These are phyloP conservation scores for Scaptomyza hsui DNA, from an alignment of 1,140 invertebrate species.

Conservation along the genomic window DNA sequence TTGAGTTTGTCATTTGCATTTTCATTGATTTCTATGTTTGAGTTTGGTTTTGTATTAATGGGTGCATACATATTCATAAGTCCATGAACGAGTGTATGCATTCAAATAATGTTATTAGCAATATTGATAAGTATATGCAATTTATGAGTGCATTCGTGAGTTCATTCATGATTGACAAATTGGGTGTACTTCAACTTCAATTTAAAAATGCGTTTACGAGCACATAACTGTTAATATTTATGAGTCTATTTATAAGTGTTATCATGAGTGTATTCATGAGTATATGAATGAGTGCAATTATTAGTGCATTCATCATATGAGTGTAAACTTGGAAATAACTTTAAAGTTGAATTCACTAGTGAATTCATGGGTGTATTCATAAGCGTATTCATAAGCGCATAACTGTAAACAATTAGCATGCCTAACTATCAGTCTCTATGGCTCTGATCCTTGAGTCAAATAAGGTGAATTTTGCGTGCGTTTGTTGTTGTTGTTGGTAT, in stretches of 20 bases:
- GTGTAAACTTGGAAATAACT: no score
- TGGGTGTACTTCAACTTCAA: no score
- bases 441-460: neutral
- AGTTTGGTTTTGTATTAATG: constrained; percentile 11
- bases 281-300: neutral
- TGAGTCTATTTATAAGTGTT: neutral
- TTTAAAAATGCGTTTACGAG: neutral
- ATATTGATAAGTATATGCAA: constrained; percentile 16
- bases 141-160: constrained; percentile 13
- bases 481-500: constrained; percentile 2
- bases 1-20: neutral
- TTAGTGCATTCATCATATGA: no score
- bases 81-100: constrained; percentile 5
- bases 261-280: neutral
- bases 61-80: neutral
- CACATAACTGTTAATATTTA: no score
- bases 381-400: neutral
- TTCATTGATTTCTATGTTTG: constrained; percentile 1
- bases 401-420: neutral
- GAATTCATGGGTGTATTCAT: constrained; percentile 11
- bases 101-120: neutral
- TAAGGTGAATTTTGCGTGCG: neutral
- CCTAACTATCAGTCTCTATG: neutral
- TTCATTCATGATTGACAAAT: no score
- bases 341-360: neutral